Base-by-base conservation (phyloP, 2,888 invertebrate species). In the Pollenia amentaria region DNA sequence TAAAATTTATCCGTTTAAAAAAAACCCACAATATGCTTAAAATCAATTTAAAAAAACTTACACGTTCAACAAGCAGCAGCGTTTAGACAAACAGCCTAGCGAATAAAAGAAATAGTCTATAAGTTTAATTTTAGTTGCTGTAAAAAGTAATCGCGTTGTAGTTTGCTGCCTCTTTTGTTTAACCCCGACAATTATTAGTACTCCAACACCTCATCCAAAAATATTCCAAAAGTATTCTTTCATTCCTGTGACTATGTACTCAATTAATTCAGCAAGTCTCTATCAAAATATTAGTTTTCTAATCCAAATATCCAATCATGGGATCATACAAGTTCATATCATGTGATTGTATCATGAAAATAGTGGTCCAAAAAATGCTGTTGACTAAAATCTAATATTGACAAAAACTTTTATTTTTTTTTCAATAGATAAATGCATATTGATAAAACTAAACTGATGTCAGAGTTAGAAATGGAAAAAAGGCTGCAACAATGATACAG, bases 271-370 rank as follows among this genome's bases (percentile, higher is more conserved):
- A 21, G 44, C 55, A 38, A n/a, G 67, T 70, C 16, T 60, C 51
- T 70, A 64, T 48, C 38, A 64, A 72, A 83, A 83, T 65, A 64
- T 83, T 62, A 48, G 51, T 81, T 80, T 53, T 70, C 57, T 53
- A 51, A 81, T 77, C 77, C 72, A 77, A 72, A 77, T 67, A 72
- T 77, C 16, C 76, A 80, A 76, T 81, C 75, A 75, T 67, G 73
- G 53, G 57, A 79, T 84, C 69, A 75, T 62, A 69, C 60, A 69
- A 64, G 53, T 51, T 53, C 62, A 51, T 53, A 14, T 70, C 38
- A 18, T 14, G 18, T 67, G 12, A 3, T 73, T 42, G 10, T 51
- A n/a, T 51, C 40, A 11, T 7, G n/a, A 42, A 46, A 77, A 51
- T 51, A 46, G 16, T 42, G 29, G 46, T 10, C 14, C 8, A 18